A percentile compares a stretch with the other conserved stretches of the same genome.
phyloP scores from a whole-genome alignment of 2,113 vertebrate species.

The Corythoichthys haematopterus region DNA sequence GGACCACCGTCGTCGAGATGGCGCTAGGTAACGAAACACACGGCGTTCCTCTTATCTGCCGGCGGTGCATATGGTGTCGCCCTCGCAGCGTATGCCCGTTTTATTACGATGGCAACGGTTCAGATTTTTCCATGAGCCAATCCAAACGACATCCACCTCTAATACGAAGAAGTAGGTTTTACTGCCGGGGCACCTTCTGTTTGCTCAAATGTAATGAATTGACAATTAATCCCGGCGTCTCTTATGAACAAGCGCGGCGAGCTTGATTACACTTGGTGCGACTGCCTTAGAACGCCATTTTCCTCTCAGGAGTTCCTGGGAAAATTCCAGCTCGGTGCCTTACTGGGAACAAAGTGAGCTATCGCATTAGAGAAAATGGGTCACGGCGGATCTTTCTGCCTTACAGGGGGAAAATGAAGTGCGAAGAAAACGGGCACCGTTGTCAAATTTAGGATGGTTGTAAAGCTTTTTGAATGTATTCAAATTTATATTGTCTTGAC shows the following conservation, averaged over 20 bases:
- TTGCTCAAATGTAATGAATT: slow-evolving; percentile 35
- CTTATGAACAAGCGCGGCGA: slow-evolving; percentile 13
- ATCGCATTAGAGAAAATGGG: slow-evolving; percentile 56
- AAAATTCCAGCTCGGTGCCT: slow-evolving; percentile 43
- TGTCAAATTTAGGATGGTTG: slow-evolving; percentile 49
- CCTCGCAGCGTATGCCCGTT: background rate
- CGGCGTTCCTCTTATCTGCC: background rate
- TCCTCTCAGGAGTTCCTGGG: slow-evolving; percentile 30
- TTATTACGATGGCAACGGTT: slow-evolving; percentile 3
- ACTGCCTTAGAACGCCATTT: slow-evolving; percentile 6
- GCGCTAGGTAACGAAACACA: slow-evolving; percentile 83
- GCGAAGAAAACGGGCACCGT: slow-evolving; percentile 37
- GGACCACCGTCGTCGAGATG: slow-evolving; percentile 86
- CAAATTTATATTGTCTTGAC: slow-evolving; percentile 21
- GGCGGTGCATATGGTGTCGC: background rate
- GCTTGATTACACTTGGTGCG: slow-evolving; percentile 6
- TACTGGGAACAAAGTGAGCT: slow-evolving; percentile 46
- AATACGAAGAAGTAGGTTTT: slow-evolving; percentile 5
- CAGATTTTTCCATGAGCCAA: slow-evolving; percentile 13
- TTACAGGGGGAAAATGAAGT: slow-evolving; percentile 49
- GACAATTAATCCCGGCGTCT: slow-evolving; percentile 24
- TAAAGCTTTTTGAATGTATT: slow-evolving; percentile 30
- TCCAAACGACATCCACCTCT: background rate
- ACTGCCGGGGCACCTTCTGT: slow-evolving; percentile 17
- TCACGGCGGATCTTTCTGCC: slow-evolving; percentile 48